Conservation (phyloP, 2,113 vertebrate genomes). For the Apus apus region DNA sequence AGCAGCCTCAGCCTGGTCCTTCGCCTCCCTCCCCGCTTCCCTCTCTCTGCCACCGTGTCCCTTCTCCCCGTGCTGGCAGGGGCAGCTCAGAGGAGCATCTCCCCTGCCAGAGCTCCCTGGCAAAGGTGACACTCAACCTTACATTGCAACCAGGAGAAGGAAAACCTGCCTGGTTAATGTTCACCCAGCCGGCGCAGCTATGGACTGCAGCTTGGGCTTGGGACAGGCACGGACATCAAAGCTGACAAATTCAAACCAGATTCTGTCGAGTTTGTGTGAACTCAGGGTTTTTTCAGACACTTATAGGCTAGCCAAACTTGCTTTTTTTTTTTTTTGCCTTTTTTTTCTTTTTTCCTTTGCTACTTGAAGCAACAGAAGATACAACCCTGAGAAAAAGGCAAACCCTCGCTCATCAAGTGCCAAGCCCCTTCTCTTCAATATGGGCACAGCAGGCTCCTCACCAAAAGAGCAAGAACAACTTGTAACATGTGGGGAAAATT, state of each 20-base stretch:
- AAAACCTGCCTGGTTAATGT: not conserved
- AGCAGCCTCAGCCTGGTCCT: fast-evolving
- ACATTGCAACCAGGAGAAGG: not conserved
- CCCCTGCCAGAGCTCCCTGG: not conserved
- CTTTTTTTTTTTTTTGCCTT: not conserved
- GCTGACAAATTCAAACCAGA: slow-evolving; percentile 50
- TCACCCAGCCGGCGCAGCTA: not conserved
- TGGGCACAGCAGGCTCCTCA: slow-evolving; percentile 36
- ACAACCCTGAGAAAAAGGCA: slow-evolving; percentile 34
- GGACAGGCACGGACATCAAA: slow-evolving; percentile 27
- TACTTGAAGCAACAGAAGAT: slow-evolving; percentile 23
- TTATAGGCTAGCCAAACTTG: not conserved
- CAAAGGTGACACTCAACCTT: not conserved
- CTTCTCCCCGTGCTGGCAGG: fast-evolving
- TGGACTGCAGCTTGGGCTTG: not conserved
- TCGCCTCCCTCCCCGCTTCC: not conserved
- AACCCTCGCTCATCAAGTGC: not conserved
- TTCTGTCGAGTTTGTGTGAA: not conserved
- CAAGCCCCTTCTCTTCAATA: not conserved
- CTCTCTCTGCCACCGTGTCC: not conserved
- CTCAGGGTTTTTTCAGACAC: not conserved
- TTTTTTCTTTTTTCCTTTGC: not conserved
- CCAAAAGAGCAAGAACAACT: not conserved
- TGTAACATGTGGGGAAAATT: not conserved
- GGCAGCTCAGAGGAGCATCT: not conserved